These are phyloP conservation scores for Aporophyla nigra DNA, from an alignment of 2,888 invertebrate genomes.

Conservation along the genomic window DNA sequence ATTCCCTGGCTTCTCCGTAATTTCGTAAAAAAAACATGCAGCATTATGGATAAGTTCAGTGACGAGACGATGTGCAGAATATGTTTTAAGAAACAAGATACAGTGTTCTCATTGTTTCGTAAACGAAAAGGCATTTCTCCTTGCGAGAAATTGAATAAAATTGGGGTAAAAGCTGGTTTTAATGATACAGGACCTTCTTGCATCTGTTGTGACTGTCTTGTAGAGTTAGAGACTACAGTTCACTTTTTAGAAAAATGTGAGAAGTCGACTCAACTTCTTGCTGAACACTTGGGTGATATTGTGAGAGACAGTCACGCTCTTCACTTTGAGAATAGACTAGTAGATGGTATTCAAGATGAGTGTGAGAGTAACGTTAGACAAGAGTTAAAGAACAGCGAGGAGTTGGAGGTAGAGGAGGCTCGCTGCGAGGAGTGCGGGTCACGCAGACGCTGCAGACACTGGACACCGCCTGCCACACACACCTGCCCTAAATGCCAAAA, in stretches of 20 bases:
- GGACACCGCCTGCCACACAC: slow-evolving; percentile 68
- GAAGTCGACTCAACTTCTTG: slow-evolving; percentile 72
- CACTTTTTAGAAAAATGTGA: slow-evolving; percentile 78
- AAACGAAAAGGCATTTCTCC: slow-evolving; percentile 72
- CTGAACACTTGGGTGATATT: slow-evolving; percentile 40
- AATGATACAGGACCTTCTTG: slow-evolving; percentile 75
- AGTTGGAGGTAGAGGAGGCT: slow-evolving; percentile 22
- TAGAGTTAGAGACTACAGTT: slow-evolving; percentile 76
- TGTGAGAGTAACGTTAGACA: slow-evolving; percentile 26
- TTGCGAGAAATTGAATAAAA: slow-evolving; percentile 74
- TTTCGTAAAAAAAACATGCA: neutral
- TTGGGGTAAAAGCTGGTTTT: slow-evolving; percentile 70
- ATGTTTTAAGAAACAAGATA: slow-evolving; percentile 75
- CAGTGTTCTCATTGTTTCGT: slow-evolving; percentile 73
- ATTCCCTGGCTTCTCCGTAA: neutral
- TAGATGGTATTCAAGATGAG: slow-evolving; percentile 33
- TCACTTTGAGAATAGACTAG: slow-evolving; percentile 21
- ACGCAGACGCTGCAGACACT: slow-evolving; percentile 73
- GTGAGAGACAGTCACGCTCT: slow-evolving; percentile 9
- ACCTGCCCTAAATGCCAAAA: slow-evolving; percentile 77
- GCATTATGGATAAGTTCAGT: slow-evolving; percentile 65
- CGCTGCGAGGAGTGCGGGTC: slow-evolving; percentile 73
- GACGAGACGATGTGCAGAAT: slow-evolving; percentile 76
- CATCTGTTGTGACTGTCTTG: slow-evolving; percentile 78
- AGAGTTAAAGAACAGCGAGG: slow-evolving; percentile 35